Evolutionary conservation across 2,113 vertebrate species (phyloP).

Genomic region (Syrrhaptes paradoxus): DNA sequence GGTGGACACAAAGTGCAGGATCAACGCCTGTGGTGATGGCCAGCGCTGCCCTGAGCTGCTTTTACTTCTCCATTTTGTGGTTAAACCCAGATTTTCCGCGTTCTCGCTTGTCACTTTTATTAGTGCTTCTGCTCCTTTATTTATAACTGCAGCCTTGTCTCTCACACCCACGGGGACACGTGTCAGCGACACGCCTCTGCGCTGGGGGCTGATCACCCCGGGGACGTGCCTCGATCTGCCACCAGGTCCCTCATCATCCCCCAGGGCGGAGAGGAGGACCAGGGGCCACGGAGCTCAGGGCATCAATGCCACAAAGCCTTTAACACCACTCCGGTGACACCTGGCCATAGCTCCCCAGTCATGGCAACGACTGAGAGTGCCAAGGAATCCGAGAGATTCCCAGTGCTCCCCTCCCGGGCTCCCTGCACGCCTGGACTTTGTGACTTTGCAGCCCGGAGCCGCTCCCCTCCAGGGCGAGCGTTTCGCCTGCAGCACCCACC

Average conservation of each 20-base stretch:
- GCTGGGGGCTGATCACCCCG: fast-evolving
- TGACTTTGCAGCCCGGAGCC: neutral
- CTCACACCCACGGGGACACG: neutral
- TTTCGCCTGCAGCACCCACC: neutral
- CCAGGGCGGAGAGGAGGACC: no score
- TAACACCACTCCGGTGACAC: neutral
- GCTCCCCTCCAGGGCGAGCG: fast-evolving
- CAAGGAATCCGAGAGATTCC: neutral
- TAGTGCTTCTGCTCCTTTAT: neutral
- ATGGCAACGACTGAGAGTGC: neutral
- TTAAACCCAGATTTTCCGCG: neutral
- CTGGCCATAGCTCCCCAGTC: neutral
- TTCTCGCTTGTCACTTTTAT: neutral
- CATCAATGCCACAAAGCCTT: neutral
- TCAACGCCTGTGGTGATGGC: fast-evolving
- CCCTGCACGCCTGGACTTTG: neutral
- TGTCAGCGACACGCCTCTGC: neutral
- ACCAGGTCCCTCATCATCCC: fast-evolving
- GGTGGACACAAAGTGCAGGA: neutral
- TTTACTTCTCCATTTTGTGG: neutral
- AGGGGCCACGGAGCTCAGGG: neutral
- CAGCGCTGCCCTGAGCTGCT: neutral
- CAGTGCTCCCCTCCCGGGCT: fast-evolving
- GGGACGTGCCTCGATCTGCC: neutral
- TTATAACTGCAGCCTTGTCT: neutral